Conservation (phyloP, 23 tunicate species). For the Trididemnum miniatum region DNA sequence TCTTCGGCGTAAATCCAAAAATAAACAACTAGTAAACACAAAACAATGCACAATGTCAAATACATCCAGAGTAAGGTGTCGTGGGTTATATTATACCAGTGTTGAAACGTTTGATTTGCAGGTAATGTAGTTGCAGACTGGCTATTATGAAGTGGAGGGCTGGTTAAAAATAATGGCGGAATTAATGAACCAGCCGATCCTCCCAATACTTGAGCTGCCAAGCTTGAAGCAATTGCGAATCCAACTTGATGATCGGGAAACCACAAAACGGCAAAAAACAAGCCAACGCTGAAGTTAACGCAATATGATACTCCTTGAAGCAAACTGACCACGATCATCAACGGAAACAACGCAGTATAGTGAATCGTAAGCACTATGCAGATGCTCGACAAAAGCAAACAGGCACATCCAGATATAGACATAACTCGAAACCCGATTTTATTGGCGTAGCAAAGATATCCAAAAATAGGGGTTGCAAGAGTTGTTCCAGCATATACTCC, state of each 20-base stretch:
- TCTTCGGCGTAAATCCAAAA: neutral
- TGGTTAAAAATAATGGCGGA: neutral
- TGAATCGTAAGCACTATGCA: neutral
- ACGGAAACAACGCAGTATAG: neutral
- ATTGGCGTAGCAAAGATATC: neutral
- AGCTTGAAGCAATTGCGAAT: neutral
- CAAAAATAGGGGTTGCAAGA: neutral
- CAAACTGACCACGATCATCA: neutral
- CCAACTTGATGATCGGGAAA: slow-evolving; percentile 2
- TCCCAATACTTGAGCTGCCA: neutral
- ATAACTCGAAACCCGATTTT: neutral
- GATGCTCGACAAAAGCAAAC: neutral
- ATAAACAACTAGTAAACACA: neutral
- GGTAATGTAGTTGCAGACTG: too few relatives aligned
- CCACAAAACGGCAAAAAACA: slow-evolving; percentile 5
- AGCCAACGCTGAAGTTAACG: neutral
- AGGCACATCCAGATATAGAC: neutral
- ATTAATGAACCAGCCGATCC: neutral
- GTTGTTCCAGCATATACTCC: neutral
- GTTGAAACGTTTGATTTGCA: neutral
- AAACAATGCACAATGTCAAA: neutral
- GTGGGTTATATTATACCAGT: neutral
- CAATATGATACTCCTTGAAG: neutral
- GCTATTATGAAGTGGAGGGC: neutral
- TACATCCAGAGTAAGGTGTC: neutral